Conservation (phyloP, 2,888 invertebrate species). For the Amiota mariae region DNA sequence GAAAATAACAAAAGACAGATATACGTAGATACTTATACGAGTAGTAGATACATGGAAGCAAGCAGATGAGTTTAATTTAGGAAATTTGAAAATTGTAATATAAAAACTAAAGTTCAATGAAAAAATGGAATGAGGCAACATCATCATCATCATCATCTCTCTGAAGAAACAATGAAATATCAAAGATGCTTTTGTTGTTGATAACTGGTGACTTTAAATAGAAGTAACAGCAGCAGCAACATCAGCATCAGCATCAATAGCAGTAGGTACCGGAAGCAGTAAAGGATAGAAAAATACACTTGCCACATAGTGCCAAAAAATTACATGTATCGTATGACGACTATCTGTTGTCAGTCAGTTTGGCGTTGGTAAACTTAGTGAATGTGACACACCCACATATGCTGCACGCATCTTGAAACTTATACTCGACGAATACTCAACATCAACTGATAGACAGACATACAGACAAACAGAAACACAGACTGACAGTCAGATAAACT, state of each 20-base stretch:
- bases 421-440: background rate
- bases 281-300: background rate
- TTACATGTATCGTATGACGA: constrained; percentile 21
- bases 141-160: background rate
- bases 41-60: background rate
- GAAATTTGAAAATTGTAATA: background rate
- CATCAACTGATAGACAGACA: background rate
- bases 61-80: constrained; percentile 24
- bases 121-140: background rate
- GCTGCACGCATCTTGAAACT: too few species aligned
- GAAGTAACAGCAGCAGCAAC: background rate
- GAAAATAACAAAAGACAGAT: background rate
- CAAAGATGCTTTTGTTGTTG: constrained; percentile 12
- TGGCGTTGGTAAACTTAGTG: background rate
- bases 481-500: background rate
- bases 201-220: constrained; percentile 6
- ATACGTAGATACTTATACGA: background rate
- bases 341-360: background rate
- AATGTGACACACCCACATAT: constrained; percentile 6
- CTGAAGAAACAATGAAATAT: constrained; percentile 16
- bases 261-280: too few species aligned
- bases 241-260: background rate
- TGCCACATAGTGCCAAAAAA: background rate
- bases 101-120: constrained; percentile 14
- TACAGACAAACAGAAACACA: background rate